These are phyloP conservation scores for Aphaenogaster rudis DNA, from an alignment of 1,140 invertebrate genomes.

Conservation along the genomic window DNA sequence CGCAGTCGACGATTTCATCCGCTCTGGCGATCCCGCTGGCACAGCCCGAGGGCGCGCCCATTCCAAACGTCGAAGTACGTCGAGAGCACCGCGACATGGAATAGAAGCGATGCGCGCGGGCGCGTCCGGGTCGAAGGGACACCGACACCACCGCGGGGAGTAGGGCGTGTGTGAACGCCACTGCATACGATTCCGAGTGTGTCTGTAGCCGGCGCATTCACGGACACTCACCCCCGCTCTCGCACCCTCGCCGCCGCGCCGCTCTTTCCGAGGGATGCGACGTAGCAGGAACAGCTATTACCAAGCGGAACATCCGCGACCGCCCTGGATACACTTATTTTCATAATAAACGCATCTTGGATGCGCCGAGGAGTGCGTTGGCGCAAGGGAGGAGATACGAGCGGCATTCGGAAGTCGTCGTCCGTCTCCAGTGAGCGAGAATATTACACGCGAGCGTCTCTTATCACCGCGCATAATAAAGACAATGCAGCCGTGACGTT, in stretches of 20 bases:
- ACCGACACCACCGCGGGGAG: background rate
- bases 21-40: conserved; percentile 61
- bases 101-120: conserved; percentile 47
- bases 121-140: conserved; percentile 24
- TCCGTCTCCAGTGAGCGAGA: conserved; percentile 12
- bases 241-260: background rate
- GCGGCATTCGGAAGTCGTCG: conserved; percentile 43
- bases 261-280: conserved; percentile 40
- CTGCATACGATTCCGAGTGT: conserved; percentile 15
- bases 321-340: conserved; percentile 56
- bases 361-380: conserved; percentile 19
- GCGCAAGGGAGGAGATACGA: conserved; percentile 5
- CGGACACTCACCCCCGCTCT: conserved; percentile 10
- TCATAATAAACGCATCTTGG: conserved; percentile 62
- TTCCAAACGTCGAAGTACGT: conserved; percentile 60
- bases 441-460: background rate
- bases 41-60: conserved; percentile 51
- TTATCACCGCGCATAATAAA: conserved; percentile 29
- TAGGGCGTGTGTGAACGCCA: conserved; percentile 11
- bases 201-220: conserved; percentile 38
- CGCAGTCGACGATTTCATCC: conserved; percentile 63
- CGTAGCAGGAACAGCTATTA: conserved; percentile 52
- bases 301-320: conserved; percentile 59
- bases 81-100: conserved; percentile 53
- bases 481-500: background rate